Evolutionary conservation across 2,797 vertebrate species (phyloP), one percentile per base, ranked within the genome.

Genomic region (Melopsittacus undulatus): DNA sequence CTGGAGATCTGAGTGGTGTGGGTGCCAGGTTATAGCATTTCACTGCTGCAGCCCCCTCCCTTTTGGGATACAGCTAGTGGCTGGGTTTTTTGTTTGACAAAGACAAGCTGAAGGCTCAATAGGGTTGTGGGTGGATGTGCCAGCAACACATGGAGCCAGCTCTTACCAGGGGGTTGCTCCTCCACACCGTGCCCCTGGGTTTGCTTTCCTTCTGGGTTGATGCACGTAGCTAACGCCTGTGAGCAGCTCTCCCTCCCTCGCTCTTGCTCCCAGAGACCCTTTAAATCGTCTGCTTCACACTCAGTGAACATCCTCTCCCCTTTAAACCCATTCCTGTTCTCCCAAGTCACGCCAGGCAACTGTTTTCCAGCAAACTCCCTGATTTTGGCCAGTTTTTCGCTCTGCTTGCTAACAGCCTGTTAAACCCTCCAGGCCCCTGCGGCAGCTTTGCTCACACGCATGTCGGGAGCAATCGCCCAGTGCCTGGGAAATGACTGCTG

Each of bases 311-410:
- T 19, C 34, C 45, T 40, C 24, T 42, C 43, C 13, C 59, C 54
- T 13, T 63, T 38, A 94, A 92, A 95, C 74, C 19, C 2, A 1
- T 66, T 78, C n/a, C 38, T 26, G 59, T 89, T 92, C 69, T 96
- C 84, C 38, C 34, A 59, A 75, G 68, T 89, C 68, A 68, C 2
- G 8, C 52, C 61, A 90, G 63, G 79, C 75, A 89, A 92, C 42
- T 5, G 11, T 73, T 89, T 90, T 74, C 34, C 79, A 87, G 64
- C 81, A 93, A 93, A 90, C 18, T 89, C 89, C 29, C 38, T 9
- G 2, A 36, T 95, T 96, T 87, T 80, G 88, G 67, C 81, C 72
- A 89, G 45, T 83, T 95, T 91, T 95, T 92, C 16, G 1, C 72
- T 93, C 62, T 34, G 72, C 54, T 38, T 89, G 51, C 48, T 95